These are phyloP conservation scores for Mercenaria mercenaria DNA, from an alignment of 1,140 invertebrate species.

Conservation along the genomic window DNA sequence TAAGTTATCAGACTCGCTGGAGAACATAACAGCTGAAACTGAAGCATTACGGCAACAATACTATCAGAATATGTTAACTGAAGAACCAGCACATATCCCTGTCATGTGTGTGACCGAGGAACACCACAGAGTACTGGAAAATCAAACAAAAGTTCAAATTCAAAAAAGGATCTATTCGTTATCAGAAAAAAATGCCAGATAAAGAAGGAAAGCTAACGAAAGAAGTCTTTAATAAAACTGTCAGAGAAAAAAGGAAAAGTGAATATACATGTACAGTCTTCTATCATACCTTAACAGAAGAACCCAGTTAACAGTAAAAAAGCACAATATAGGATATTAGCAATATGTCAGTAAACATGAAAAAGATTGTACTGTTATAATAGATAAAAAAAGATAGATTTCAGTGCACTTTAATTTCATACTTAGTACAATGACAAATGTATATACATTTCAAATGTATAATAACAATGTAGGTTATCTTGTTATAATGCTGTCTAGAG, in stretches of 20 bases:
- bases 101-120: neutral
- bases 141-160: neutral
- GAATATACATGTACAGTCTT: neutral
- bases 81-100: neutral
- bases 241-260: neutral
- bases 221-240: neutral
- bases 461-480: neutral
- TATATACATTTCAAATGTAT: neutral
- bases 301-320: neutral
- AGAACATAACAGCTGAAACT: constrained; percentile 18
- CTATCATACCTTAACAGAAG: neutral
- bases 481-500: too few species aligned
- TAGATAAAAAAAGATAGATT: neutral
- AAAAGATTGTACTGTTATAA: neutral
- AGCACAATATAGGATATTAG: neutral
- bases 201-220: neutral
- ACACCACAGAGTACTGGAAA: neutral
- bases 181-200: neutral
- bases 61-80: neutral
- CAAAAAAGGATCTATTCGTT: neutral
- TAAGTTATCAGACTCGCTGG: neutral
- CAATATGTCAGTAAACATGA: too few species aligned
- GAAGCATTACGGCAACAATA: neutral
- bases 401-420: neutral
- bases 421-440: neutral